A percentile compares a stretch with the other conserved stretches of the same genome.
These are phyloP conservation scores for Embiotoca jacksoni DNA, from an alignment of 2,113 vertebrate genomes.

Conservation along the genomic window DNA sequence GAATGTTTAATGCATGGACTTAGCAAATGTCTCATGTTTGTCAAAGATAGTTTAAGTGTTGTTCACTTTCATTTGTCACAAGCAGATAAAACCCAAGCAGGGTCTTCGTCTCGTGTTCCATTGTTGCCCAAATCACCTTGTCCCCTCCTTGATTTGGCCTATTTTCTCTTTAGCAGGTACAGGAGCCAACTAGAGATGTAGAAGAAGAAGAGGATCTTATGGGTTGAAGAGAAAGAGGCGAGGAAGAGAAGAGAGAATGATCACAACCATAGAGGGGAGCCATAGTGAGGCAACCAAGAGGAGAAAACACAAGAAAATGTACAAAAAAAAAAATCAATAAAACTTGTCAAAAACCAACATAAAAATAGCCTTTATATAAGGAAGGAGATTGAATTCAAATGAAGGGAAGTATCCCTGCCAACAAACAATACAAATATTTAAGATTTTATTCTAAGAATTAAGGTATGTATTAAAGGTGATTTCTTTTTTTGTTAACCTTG, in stretches of 20 bases:
- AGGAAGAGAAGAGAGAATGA: slow-evolving; percentile 57
- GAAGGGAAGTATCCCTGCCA: slow-evolving; percentile 61
- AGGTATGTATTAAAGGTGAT: slow-evolving; percentile 84
- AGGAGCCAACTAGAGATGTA: slow-evolving; percentile 64
- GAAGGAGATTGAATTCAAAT: slow-evolving; percentile 74
- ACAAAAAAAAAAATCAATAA: slow-evolving; percentile 69
- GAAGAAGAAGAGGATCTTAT: slow-evolving; percentile 73
- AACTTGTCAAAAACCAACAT: slow-evolving; percentile 64
- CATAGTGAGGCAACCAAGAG: slow-evolving; percentile 72
- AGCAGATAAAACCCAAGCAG: too few species aligned
- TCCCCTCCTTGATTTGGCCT: slow-evolving; percentile 1
- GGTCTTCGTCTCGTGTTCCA: neutral
- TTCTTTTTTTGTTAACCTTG: slow-evolving; percentile 84
- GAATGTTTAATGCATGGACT: neutral
- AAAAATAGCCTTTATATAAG: slow-evolving; percentile 76
- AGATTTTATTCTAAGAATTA: slow-evolving; percentile 85
- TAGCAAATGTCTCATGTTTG: neutral
- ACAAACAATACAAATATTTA: slow-evolving; percentile 80
- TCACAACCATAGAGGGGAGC: slow-evolving; percentile 69
- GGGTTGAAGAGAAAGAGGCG: slow-evolving; percentile 56
- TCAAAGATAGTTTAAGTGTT: neutral
- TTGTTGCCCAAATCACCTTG: neutral
- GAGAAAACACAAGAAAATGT: slow-evolving; percentile 72
- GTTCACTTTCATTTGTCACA: neutral
- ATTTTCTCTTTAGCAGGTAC: slow-evolving; percentile 57